Conservation (phyloP, 2,888 invertebrate species). For the Heliconius hortense region DNA sequence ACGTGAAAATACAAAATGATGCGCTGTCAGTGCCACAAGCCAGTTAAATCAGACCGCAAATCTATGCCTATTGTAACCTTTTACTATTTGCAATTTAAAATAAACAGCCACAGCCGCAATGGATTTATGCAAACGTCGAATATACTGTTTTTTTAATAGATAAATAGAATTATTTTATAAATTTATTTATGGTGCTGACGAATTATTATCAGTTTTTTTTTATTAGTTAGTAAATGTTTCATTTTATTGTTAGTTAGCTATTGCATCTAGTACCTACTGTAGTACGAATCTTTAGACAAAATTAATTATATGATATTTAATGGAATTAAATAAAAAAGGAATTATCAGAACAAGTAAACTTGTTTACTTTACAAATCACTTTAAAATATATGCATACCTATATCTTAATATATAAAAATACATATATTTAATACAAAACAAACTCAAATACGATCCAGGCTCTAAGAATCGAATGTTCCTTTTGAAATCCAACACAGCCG, state of each 20-base stretch:
- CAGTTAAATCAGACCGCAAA: conserved; percentile 40
- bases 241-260: background rate
- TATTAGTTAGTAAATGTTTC: background rate
- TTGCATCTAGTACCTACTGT: too few relatives aligned
- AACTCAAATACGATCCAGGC: background rate
- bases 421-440: background rate
- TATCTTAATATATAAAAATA: background rate
- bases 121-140: conserved; percentile 11
- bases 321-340: too few relatives aligned
- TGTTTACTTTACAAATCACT: background rate
- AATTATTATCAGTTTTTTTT: background rate
- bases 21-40: conserved; percentile 33
- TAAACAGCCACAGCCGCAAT: conserved; percentile 37
- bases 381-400: background rate
- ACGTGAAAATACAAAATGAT: conserved; percentile 33
- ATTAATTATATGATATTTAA: too few relatives aligned
- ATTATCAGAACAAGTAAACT: too few relatives aligned
- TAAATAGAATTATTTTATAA: conserved; percentile 3
- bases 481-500: conserved; percentile 29
- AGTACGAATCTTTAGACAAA: too few relatives aligned
- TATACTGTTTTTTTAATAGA: background rate
- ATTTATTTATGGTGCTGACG: background rate
- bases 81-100: conserved; percentile 40
- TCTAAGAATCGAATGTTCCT: conserved; percentile 15
- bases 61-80: conserved; percentile 41